Base-by-base conservation (phyloP, 2,797 vertebrate genomes). In the Poecilia wingei region DNA sequence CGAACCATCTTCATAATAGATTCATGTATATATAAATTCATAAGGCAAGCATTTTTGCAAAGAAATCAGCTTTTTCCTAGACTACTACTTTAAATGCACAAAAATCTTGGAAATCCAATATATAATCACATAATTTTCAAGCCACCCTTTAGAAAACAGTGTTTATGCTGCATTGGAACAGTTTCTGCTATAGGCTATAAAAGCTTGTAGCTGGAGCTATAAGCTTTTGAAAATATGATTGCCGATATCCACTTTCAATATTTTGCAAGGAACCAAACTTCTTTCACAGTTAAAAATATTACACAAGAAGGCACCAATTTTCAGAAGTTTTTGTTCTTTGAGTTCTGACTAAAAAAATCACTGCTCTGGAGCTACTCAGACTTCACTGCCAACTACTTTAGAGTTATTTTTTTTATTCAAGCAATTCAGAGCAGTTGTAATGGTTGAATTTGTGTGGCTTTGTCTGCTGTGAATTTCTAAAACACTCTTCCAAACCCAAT, bases 11-110 rank as follows among this genome's bases (percentile, higher is more conserved):
- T 53, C 22, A 53, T 53, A 53, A 53, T 25, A 10, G 22, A 31
- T 31, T 31, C 31, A 1, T 31, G 31, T 31, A 31, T 36, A 36
- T 36, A 36, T 36, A 36, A 3, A 31, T 31, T 33, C 1, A 36
- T 20, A 33, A 61, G 59, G 51, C 76, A n/a, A 70, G 18, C 13
- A 16, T 55, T 12, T 78, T 81, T 64, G 66, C 14, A 74, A 71
- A 66, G 14, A 10, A 75, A n/a, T 25, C 20, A 22, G 10, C 8
- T 68, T 68, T 68, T 8, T 41, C 36, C 18, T 68, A 6, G 25
- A 55, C 22, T n/a, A 10, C 53, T 12, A n/a, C 10, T n/a, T 55
- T 12, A 3, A 61, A 33, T 61, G 14, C 31, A 61, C 31, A 33
- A 18, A 18, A 33, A 13, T 28, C 13, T 59, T 59, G n/a, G 16